Evolutionary conservation across 1,140 invertebrate genomes (phyloP), one percentile per base, ranked within the genome.

Genomic region (Drosophila navojoa): DNA sequence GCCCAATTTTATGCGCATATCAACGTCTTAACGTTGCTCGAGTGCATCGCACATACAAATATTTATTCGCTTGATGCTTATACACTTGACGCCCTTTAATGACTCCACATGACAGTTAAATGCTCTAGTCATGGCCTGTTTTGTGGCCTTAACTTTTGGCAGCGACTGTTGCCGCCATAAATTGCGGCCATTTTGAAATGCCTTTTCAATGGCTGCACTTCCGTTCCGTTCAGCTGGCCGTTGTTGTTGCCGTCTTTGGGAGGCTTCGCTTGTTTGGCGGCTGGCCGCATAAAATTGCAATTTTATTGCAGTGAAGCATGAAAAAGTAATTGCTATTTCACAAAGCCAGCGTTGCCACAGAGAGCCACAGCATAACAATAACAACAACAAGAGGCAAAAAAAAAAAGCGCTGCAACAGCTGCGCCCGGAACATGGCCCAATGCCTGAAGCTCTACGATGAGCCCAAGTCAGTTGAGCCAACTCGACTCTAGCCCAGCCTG

Each of bases 321-420:
- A 89, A 89, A 89, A 89, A 90, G 84, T 89, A 89, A 90, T 89
- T 89, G 84, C 84, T 77, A 89, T 89, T 87, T 77, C 80, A 87
- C 76, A 84, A 89, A 87, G 84, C 77, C 55, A 73, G 67, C 50
- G 57, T 50, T 53, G 40, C 25, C 42, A 52, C 55, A 55, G 40
- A 55, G 40, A 61, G 35, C 29, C 25, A 27, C 49, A 67, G 38
- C 47, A 10, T 38, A 58, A 29, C 52, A 52, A 42, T 38, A 66
- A 42, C 35, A 38, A 42, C 35, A 38, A 42, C 22, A 62, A 29
- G 4, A 27, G 0, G 3, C 1, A 52, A 50, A 53, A 13, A 3
- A 6, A 38, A 11, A 38, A 67, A 69, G 32, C 49, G 50, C 71
- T 72, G 76, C 82, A 87, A 84, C 82, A 87, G 82, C 82, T 87